A percentile compares a stretch with the other conserved stretches of the same genome.
These are phyloP conservation scores for Epinephelus moara DNA, from an alignment of 2,113 vertebrate species.

Conservation along the genomic window DNA sequence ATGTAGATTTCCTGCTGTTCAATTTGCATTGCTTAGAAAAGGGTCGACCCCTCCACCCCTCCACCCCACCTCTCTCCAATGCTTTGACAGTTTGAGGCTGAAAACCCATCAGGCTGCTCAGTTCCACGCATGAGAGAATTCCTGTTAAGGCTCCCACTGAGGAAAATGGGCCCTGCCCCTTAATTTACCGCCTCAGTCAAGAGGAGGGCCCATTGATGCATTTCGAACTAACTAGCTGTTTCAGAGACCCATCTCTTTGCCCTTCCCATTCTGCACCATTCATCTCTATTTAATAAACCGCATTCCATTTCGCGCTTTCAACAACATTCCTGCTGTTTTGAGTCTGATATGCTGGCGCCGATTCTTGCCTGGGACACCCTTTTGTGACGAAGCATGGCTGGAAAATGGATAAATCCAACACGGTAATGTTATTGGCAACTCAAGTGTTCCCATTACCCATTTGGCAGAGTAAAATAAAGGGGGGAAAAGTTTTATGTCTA, in stretches of 20 bases:
- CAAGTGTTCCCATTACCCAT: background rate
- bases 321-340: conserved; percentile 13
- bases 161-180: conserved; percentile 74
- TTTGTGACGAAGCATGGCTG: conserved; percentile 6
- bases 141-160: conserved; percentile 70
- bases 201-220: conserved; percentile 61
- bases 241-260: conserved; percentile 43
- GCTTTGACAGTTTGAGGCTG: conserved; percentile 65
- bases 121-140: conserved; percentile 72
- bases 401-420: conserved; percentile 15
- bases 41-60: background rate
- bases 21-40: conserved; percentile 43
- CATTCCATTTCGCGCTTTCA: conserved; percentile 24
- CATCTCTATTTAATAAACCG: conserved; percentile 24
- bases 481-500: background rate
- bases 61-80: background rate
- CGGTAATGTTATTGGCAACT: background rate
- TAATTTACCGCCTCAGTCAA: conserved; percentile 73
- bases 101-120: conserved; percentile 71
- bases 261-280: conserved; percentile 12
- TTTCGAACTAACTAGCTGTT: conserved; percentile 68
- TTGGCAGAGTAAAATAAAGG: background rate
- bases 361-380: background rate
- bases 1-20: conserved; percentile 31
- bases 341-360: background rate